Evolutionary conservation across 2,888 invertebrate genomes (phyloP), one percentile per base, ranked within the genome.

Genomic region (Andrena haemorrhoa): DNA sequence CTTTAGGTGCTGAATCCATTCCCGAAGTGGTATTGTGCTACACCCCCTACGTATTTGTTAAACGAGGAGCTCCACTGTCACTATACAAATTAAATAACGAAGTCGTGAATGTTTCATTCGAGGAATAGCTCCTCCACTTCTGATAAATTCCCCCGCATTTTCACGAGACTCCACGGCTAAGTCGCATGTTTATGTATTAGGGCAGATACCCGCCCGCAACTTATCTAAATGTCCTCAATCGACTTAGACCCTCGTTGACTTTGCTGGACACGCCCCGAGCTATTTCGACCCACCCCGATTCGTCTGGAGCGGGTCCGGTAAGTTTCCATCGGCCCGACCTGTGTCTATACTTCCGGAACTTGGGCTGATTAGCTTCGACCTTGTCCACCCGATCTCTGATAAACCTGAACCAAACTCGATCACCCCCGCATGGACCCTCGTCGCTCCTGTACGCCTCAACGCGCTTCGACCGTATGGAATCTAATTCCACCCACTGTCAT

Each of bases 291-390:
- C 49, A 49, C 29, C 20, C 51, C n/a, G 41, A 65, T 78, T 33
- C 49, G 61, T 79, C 47, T 6, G 65, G 5, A 23, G 51, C 74
- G 20, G 26, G 35, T 58, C 20, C 12, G 60, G 5, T 31, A 31
- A 41, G 60, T 65, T 79, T 71, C 35, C 56, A 41, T 26, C 47
- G 29, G n/a, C 26, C n/a, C 23, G 8, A 70, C 29, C 70, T 12
- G 56, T 4, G 35, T n/a, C 65, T 23, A 33, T 71, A 53, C 79
- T 79, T 66, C 29, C 47, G 33, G 7, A 71, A 79, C 61, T 79
- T 53, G 61, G 20, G 16, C 51, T 79, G 79, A 79, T 79, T 79
- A 66, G 58, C 51, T 79, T 26, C 79, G 53, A 71, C 51, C 79
- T 71, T 66, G 70, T 47, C 51, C 20, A 53, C 33, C 61, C 33